Evolutionary conservation across 2,113 vertebrate genomes (phyloP), one percentile per base, ranked within the genome.

Genomic region (Elachura formosa): DNA sequence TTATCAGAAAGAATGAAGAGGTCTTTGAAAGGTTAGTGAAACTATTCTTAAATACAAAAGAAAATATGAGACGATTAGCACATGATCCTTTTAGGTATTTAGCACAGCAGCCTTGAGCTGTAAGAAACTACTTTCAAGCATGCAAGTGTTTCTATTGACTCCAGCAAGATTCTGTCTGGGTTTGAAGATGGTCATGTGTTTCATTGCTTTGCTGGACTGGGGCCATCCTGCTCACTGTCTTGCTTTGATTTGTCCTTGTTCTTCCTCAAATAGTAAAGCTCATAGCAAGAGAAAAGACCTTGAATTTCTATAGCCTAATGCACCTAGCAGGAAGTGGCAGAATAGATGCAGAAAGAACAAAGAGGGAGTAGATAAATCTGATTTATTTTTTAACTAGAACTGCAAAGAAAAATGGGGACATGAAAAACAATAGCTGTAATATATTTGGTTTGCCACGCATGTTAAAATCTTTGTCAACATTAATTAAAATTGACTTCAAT

Each of bases 381-480:
- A 33, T 92, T 74, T 94, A 45, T 73, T 86, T 84, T 69, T 84
- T 36, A 64, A 84, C 68, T 54, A 69, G 48, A 74, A 61, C 25
- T 56, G 28, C 40, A 61, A 88, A 83, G 82, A 81, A 88, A 90
- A 82, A 81, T 77, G 25, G 17, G 41, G 59, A 82, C 78, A 58
- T 68, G 56, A 77, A 91, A 96, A 94, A 93, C 40, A 89, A 87
- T 86, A 81, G 59, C 80, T 93, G 73, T 29, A 76, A 74, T 93
- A 46, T 92, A 92, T 90, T 93, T 93, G 25, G 23, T 49, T 91
- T 93, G 88, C 72, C 90, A 74, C 90, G 45, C 72, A 52, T 87
- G 80, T 94, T 93, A 94, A 96, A 94, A 94, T 93, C 72, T 87
- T 95, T 90, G 86, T 96, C 85, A 89, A 94, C 94, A 93, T 96